Evolutionary conservation across 2,888 invertebrate genomes (phyloP), one percentile per base, ranked within the genome.

Genomic region (Xylota segnis): DNA sequence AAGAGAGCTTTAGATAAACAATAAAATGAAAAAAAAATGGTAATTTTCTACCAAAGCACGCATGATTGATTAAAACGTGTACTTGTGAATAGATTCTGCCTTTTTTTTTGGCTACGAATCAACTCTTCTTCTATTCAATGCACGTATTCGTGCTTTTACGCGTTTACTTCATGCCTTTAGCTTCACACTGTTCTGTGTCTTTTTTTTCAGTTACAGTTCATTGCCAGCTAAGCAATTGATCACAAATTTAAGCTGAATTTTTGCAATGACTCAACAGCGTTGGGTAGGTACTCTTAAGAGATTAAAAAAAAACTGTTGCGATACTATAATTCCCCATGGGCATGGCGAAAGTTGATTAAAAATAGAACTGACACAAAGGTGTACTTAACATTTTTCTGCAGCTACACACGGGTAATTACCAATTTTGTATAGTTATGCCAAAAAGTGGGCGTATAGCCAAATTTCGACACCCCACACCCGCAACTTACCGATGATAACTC

Each of bases 401-500:
- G 34, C 56, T 16, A 23, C 56, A 68, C 66, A 45, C 12, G 3
- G 34, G 34, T 32, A 54, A 43, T 59, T 45, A 87, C 23, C 29
- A 43, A 40, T 63, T 72, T 18, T 10, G 37, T 7, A 14, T 45
- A 14, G 37, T 12, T 34, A 18, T 18, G 18, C 32, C 12, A 7
- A 0, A 34, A 56, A 47, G 29, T 71, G 71, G 71, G 78, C 65
- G 79, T 65, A 37, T 14, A 37, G 12, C 16, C 12, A 12, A 29
- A 43, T n/a, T 56, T 29, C n/a, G 14, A 34, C 23, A 23, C 34
- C 12, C 27, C n/a, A n/a, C 34, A 16, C 32, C 29, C 14, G 12
- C 40, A 59, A 70, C 89, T 91, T 93, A 96, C 96, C 96, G 90
- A 99, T 96, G 88, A 99, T 97, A 83, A 99, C 98, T 89, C 98